Base-by-base conservation (phyloP, 2,888 invertebrate species). In the Endotricha flammealis region DNA sequence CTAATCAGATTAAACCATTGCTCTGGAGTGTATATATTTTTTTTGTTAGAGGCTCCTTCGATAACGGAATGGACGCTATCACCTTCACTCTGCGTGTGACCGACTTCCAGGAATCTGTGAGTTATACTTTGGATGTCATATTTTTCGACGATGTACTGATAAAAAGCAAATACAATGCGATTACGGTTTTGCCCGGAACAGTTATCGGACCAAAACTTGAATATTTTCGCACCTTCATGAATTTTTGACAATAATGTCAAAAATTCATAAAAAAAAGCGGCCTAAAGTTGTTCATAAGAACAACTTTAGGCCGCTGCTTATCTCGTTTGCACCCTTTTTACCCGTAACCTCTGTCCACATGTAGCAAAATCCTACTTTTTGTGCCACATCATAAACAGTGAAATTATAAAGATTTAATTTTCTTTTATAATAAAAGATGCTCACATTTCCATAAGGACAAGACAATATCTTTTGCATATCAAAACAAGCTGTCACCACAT, bases 121-220 rank as follows among this genome's bases (percentile, higher is more conserved):
- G 33, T 38, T 29, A 58, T 53, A 23, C 31, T 32, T 14, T 39
- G 38, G 8, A 59, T 44, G 16, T 48, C 38, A 32, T 39, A 48
- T 22, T 47, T 46, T 12, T 36, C 38, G 4, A 49, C 29, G 12
- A 45, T 42, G 22, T 45, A 44, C 12, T 47, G 36, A 37, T 52
- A 57, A 40, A 50, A 39, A 16, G 42, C 46, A 40, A 50, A 59
- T 8, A 57, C 43, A 27, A 46, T 46, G 6, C 50, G 39, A 34
- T 57, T 61, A 17, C 48, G 29, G 41, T 57, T 59, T 46, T 58
- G 55, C 3, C 59, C n/a, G n/a, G n/a, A n/a, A n/a, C n/a, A n/a
- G n/a, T n/a, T n/a, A n/a, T n/a, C n/a, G n/a, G n/a, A n/a, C n/a
- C n/a, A n/a, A n/a, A n/a, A n/a, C n/a, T n/a, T n/a, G n/a, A n/a